Percentiles rank a stretch among this genome's conserved stretches.
Evolutionary conservation across 2,113 vertebrate genomes (phyloP).

Genomic region (Calidris pugnax): DNA sequence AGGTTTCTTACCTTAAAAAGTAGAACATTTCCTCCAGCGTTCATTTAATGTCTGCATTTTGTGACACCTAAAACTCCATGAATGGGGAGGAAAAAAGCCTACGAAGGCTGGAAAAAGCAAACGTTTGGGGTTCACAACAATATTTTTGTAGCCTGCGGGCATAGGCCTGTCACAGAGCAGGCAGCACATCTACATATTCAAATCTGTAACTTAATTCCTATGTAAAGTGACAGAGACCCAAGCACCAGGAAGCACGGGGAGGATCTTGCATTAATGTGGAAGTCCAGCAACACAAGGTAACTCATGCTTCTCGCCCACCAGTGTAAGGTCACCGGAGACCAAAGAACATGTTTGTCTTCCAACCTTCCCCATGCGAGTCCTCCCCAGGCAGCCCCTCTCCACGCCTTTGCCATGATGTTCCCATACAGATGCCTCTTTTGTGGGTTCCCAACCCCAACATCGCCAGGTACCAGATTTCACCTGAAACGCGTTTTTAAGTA

Average conservation of each 20-base stretch:
- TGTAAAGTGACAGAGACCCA: not conserved
- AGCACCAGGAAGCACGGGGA: accelerated
- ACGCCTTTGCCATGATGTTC: not conserved
- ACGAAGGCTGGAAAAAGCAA: not conserved
- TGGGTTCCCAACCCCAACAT: not conserved
- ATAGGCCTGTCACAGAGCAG: not conserved
- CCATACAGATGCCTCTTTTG: not conserved
- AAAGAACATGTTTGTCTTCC: not conserved
- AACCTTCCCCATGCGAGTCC: accelerated
- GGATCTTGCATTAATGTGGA: not conserved
- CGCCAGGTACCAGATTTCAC: not conserved
- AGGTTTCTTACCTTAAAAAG: not conserved
- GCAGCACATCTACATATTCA: not conserved
- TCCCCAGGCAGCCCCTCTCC: not conserved
- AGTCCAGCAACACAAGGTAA: not conserved
- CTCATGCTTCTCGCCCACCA: too few relatives aligned
- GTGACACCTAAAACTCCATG: not conserved
- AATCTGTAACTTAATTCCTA: not conserved
- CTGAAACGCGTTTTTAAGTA: accelerated
- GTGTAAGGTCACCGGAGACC: not conserved
- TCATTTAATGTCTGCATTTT: not conserved
- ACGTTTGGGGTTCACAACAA: not conserved
- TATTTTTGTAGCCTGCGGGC: not conserved
- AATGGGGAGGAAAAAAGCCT: not conserved
- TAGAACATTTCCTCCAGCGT: not conserved